Conservation (phyloP, 2,113 vertebrate species). For the Datnioides undecimradiatus region DNA sequence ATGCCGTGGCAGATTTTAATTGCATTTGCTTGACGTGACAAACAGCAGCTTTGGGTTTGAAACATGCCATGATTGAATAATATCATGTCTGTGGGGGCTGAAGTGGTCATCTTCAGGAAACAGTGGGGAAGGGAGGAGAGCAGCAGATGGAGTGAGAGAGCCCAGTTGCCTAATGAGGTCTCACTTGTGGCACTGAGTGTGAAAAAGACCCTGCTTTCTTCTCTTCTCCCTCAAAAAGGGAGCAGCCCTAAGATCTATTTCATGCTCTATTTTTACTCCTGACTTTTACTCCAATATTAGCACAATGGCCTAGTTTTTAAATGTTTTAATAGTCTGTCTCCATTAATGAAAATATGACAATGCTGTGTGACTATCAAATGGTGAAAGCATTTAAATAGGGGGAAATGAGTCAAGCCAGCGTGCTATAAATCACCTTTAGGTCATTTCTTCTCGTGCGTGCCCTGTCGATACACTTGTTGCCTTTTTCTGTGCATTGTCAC, state of each 20-base stretch:
- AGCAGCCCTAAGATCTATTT: slow-evolving; percentile 86
- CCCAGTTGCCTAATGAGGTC: slow-evolving; percentile 78
- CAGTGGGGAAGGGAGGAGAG: slow-evolving; percentile 53
- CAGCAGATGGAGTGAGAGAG: slow-evolving; percentile 77
- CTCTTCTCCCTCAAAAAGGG: slow-evolving; percentile 76
- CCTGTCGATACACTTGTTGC: slow-evolving; percentile 32
- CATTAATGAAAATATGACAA: slow-evolving; percentile 57
- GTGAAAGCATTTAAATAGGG: neutral
- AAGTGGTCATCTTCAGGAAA: slow-evolving; percentile 73
- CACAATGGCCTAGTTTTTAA: slow-evolving; percentile 83
- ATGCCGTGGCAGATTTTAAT: slow-evolving; percentile 12
- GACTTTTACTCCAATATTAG: slow-evolving; percentile 84
- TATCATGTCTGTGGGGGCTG: slow-evolving; percentile 50
- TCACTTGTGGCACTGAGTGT: slow-evolving; percentile 69
- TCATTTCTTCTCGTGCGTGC: neutral
- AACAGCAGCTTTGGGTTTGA: slow-evolving; percentile 1
- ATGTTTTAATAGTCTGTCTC: slow-evolving; percentile 67
- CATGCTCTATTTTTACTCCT: slow-evolving; percentile 85
- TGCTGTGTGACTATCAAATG: slow-evolving; percentile 13
- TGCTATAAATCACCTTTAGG: neutral
- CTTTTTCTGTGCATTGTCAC: slow-evolving; percentile 17
- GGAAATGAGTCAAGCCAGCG: neutral
- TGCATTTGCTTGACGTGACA: neutral
- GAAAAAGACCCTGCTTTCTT: slow-evolving; percentile 69
- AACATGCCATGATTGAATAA: slow-evolving; percentile 29